Conservation (phyloP, 1,140 invertebrate genomes). For the Euwallacea similis region DNA sequence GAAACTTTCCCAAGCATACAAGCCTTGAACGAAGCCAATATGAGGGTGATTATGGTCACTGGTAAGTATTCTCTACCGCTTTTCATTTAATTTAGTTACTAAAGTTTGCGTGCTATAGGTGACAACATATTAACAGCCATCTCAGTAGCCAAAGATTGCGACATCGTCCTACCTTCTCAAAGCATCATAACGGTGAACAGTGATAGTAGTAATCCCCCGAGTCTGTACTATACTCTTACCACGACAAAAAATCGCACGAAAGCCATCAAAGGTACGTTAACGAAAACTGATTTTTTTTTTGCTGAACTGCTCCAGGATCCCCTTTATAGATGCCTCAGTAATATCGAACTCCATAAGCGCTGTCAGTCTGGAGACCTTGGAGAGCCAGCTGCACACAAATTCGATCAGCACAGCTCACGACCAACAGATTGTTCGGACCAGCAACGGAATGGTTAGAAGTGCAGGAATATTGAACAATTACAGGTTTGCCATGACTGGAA, state of each 20-base stretch:
- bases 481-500: slow-evolving; percentile 78
- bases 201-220: slow-evolving; percentile 42
- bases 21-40: slow-evolving; percentile 79
- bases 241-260: slow-evolving; percentile 41
- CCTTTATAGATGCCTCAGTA: slow-evolving; percentile 40
- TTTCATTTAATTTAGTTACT: background rate
- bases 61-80: slow-evolving; percentile 57
- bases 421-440: background rate
- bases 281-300: background rate
- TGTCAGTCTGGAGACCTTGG: slow-evolving; percentile 63
- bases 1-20: slow-evolving; percentile 81
- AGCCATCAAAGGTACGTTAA: slow-evolving; percentile 14
- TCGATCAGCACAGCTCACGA: slow-evolving; percentile 7
- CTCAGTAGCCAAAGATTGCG: slow-evolving; percentile 94
- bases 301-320: background rate
- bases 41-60: slow-evolving; percentile 95
- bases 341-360: slow-evolving; percentile 59
- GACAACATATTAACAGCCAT: slow-evolving; percentile 97
- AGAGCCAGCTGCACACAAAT: slow-evolving; percentile 49
- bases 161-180: slow-evolving; percentile 78
- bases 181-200: slow-evolving; percentile 62
- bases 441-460: slow-evolving; percentile 21
- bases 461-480: slow-evolving; percentile 53
- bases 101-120: slow-evolving; percentile 58
- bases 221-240: slow-evolving; percentile 51